Conservation (phyloP, 2,797 vertebrate genomes). For the Emydoidea blandingii region DNA sequence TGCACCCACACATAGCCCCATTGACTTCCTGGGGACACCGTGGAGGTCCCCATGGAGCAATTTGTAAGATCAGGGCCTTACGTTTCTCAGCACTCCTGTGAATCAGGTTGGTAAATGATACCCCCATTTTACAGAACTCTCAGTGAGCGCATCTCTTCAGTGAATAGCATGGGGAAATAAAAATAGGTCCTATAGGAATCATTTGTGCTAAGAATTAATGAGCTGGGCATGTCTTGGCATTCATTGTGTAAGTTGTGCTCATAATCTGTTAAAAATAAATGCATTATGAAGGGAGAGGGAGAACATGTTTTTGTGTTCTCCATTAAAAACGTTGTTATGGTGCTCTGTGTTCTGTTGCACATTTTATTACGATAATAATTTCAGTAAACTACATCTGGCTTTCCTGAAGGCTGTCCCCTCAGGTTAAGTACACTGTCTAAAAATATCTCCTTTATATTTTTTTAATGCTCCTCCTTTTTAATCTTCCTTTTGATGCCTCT, state of each 20-base stretch:
- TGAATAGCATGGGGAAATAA: background rate
- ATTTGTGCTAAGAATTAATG: constrained; percentile 8
- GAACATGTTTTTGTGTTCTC: constrained; percentile 34
- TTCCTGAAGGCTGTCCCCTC: constrained; percentile 65
- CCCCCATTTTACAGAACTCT: background rate
- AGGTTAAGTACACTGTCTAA: constrained; percentile 70
- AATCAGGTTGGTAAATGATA: background rate
- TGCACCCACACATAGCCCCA: background rate
- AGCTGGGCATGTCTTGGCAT: background rate
- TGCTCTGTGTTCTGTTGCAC: constrained; percentile 59
- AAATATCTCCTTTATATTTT: constrained; percentile 39
- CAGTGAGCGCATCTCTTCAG: background rate
- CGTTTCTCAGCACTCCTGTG: background rate
- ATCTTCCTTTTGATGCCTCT: constrained; percentile 67
- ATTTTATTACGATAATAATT: constrained; percentile 74
- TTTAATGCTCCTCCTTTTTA: constrained; percentile 64
- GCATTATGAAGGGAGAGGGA: constrained; percentile 31
- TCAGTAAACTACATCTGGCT: constrained; percentile 69
- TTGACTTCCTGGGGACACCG: background rate
- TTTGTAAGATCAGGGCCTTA: background rate
- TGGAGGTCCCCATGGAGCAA: background rate
- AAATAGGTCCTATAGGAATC: background rate
- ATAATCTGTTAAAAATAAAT: constrained; percentile 38
- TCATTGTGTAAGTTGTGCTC: background rate
- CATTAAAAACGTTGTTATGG: constrained; percentile 59